Evolutionary conservation across 2,113 vertebrate species (phyloP), one percentile per base, ranked within the genome.

Genomic region (Entomyzon cyanotis): DNA sequence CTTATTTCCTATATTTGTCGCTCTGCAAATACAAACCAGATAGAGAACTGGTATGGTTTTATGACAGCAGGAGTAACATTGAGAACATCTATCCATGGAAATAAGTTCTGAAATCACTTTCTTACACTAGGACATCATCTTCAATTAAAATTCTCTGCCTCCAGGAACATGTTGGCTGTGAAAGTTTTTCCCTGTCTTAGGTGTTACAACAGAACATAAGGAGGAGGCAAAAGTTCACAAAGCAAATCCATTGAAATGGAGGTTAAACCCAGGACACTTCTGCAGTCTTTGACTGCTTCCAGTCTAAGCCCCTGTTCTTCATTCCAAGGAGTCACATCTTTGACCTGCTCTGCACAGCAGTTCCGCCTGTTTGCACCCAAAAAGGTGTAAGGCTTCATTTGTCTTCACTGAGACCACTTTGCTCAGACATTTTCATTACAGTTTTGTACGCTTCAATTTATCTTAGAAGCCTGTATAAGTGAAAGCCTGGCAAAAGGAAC

Each of bases 391-490:
- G 64, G 65, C 42, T 64, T 87, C 74, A 85, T 96, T 90, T 92
- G 63, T 94, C 95, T 96, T 82, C 80, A 87, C 82, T 31, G 63
- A 85, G 64, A 89, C 46, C 37, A 75, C 28, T 85, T 93, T 79
- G 68, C 82, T 87, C 56, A 83, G 91, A 95, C 93, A 73, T 49
- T 96, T 95, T 60, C 90, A 93, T 87, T 93, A 90, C 77, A 75
- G 28, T 58, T 80, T 89, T 10, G 17, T 62, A 69, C 4, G 0
- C 85, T 88, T 63, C 85, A 74, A 8, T 96, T 88, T 95, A 60
- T 91, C 71, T 70, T 19, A 25, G 82, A 44, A 88, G 85, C 50
- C 6, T 55, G 9, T 20, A 18, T 52, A 83, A 90, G 53, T 88
- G 69, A 75, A 84, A 94, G 46, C 62, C 76, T 62, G 62, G 75